Conservation (phyloP, 2,113 vertebrate genomes). For the Corythoichthys intestinalis region DNA sequence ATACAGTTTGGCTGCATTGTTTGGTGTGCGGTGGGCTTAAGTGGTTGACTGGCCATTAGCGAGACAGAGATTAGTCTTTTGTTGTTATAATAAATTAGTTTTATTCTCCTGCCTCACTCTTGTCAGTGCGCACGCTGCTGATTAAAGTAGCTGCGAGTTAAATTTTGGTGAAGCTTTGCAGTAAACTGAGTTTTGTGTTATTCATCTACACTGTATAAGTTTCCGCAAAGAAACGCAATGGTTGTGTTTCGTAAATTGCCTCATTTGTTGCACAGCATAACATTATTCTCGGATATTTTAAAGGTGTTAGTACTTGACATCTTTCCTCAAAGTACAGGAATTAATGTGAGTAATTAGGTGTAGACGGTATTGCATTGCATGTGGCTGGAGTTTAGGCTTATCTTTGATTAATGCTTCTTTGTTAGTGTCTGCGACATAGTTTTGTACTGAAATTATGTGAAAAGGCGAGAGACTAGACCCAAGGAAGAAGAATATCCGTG, state of each 20-base stretch:
- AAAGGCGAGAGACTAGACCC: conserved; percentile 41
- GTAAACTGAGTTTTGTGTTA: too few species aligned
- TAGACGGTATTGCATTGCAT: conserved; percentile 22
- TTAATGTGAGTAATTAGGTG: conserved; percentile 35
- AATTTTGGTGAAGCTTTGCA: neutral
- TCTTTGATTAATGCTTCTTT: conserved; percentile 50
- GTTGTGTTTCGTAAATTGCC: neutral
- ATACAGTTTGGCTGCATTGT: neutral
- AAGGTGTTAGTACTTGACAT: neutral
- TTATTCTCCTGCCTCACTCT: neutral
- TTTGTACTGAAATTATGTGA: conserved; percentile 49
- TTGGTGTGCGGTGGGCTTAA: neutral
- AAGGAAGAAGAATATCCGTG: conserved; percentile 44
- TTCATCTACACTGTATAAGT: neutral
- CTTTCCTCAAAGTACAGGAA: conserved; percentile 6
- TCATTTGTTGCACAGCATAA: neutral
- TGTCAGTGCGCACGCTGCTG: too few species aligned
- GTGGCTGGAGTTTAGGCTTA: conserved; percentile 33
- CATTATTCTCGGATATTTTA: neutral
- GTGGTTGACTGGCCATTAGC: neutral
- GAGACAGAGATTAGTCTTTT: neutral
- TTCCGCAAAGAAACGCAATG: neutral
- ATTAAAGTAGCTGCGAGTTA: neutral
- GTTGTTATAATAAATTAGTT: neutral
- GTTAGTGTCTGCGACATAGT: conserved; percentile 45